These are phyloP conservation scores for Corapipo altera DNA, from an alignment of 2,113 vertebrate species.

Conservation along the genomic window DNA sequence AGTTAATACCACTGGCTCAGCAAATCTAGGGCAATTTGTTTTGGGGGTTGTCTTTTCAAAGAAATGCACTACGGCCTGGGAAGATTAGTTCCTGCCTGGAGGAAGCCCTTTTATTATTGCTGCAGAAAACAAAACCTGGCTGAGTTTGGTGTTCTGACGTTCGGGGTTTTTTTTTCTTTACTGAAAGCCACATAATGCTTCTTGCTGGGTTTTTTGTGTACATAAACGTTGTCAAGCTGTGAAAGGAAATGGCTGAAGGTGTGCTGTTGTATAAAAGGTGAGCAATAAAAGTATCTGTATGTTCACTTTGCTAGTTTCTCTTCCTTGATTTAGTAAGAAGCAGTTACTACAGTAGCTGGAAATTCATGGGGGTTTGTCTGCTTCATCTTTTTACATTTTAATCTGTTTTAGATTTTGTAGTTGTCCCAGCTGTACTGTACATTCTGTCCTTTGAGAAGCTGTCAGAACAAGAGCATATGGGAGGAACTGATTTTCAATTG, in stretches of 20 bases:
- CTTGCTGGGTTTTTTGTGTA: constrained; percentile 81
- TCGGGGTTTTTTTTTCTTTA: constrained; percentile 63
- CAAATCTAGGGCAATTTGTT: constrained; percentile 72
- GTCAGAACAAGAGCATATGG: not conserved
- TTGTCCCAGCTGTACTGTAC: not conserved
- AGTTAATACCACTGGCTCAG: constrained; percentile 76
- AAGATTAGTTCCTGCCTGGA: constrained; percentile 63
- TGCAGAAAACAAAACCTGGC: constrained; percentile 77
- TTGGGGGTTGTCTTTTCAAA: constrained; percentile 65
- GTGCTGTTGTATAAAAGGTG: constrained; percentile 85
- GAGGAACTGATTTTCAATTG: not conserved
- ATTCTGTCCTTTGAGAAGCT: not conserved
- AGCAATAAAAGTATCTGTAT: constrained; percentile 87
- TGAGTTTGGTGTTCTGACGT: constrained; percentile 70
- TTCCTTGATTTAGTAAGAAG: not conserved
- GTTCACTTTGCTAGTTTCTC: constrained; percentile 62
- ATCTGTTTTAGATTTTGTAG: not conserved
- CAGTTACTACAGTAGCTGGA: not conserved
- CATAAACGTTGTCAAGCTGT: constrained; percentile 82
- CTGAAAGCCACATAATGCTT: constrained; percentile 76
- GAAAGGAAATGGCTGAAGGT: constrained; percentile 86
- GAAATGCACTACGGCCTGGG: constrained; percentile 77
- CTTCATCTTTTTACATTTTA: not conserved
- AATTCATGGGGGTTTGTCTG: not conserved
- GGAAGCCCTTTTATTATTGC: constrained; percentile 78